These are phyloP conservation scores for Eucera pruinosa DNA, from an alignment of 2,888 invertebrate genomes.

Conservation along the genomic window DNA sequence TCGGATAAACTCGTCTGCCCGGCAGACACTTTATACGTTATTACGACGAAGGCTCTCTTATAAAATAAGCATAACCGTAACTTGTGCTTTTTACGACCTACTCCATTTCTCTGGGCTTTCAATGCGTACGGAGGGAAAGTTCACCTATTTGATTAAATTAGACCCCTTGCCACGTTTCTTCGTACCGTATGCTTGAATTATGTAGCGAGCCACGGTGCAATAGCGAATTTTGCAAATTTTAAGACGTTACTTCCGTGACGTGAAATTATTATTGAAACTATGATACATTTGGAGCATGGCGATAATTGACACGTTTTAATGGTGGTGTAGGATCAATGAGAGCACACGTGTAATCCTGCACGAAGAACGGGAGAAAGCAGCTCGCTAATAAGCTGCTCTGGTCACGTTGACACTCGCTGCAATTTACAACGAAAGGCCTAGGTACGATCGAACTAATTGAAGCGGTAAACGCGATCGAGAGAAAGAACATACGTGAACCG, in stretches of 20 bases:
- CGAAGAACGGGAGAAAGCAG: conserved; percentile 41
- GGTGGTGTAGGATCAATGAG: conserved; percentile 1
- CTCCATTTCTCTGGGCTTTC: conserved; percentile 39
- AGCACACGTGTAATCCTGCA: conserved; percentile 8
- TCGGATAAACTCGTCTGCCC: conserved; percentile 16
- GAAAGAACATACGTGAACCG: background rate
- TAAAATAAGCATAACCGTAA: conserved; percentile 57
- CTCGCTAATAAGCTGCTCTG: conserved; percentile 34
- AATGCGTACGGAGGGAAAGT: conserved; percentile 20
- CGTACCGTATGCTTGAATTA: background rate
- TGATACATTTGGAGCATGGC: background rate
- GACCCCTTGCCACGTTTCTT: conserved; percentile 7
- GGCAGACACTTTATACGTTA: conserved; percentile 48
- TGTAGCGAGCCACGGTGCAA: background rate
- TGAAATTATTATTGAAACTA: background rate
- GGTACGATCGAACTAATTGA: conserved; percentile 37
- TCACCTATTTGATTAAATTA: conserved; percentile 30
- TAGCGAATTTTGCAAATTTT: background rate
- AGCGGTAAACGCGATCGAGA: conserved; percentile 13
- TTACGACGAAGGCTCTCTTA: conserved; percentile 41
- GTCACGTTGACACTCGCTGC: conserved; percentile 39
- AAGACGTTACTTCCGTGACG: background rate
- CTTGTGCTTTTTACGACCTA: conserved; percentile 41
- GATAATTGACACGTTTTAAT: conserved; percentile 26
- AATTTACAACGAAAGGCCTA: conserved; percentile 28